Evolutionary conservation across 2,797 vertebrate genomes (phyloP).

Genomic region (Gambusia yucatana): DNA sequence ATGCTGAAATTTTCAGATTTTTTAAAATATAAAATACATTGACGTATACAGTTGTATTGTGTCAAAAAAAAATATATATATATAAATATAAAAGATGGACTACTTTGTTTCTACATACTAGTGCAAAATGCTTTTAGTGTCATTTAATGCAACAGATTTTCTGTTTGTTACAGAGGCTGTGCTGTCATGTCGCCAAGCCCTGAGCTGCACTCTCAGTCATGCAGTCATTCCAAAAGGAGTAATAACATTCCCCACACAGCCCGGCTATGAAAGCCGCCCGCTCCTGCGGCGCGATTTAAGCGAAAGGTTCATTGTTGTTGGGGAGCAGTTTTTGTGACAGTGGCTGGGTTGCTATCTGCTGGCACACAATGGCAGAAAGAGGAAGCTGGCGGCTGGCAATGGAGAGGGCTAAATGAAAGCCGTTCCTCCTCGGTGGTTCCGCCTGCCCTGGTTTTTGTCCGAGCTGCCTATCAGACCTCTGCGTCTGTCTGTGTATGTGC

Average conservation of each 20-base stretch:
- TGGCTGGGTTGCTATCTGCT: conserved; percentile 43
- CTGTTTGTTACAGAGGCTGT: neutral
- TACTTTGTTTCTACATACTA: neutral
- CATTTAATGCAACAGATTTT: conserved; percentile 2
- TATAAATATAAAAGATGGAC: too few species aligned
- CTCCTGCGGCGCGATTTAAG: conserved; percentile 29
- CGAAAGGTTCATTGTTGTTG: conserved; percentile 55
- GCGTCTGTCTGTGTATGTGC: conserved; percentile 2
- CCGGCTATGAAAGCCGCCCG: conserved; percentile 36
- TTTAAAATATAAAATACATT: neutral
- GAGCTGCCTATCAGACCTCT: conserved; percentile 54
- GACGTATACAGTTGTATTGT: neutral
- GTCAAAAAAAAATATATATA: neutral
- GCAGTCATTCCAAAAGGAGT: conserved; percentile 25
- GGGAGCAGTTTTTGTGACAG: conserved; percentile 39
- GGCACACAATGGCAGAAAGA: conserved; percentile 53
- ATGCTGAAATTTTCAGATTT: neutral
- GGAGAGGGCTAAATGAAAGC: conserved; percentile 66
- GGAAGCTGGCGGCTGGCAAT: conserved; percentile 48
- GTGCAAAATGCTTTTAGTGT: neutral
- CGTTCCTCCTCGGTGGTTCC: conserved; percentile 71
- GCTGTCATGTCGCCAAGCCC: conserved; percentile 20
- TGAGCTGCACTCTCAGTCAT: conserved; percentile 35
- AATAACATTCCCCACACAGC: conserved; percentile 51
- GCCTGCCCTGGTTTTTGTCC: conserved; percentile 60